Percentiles rank a stretch among this genome's conserved stretches.
Evolutionary conservation across 1,140 invertebrate species (phyloP).

Genomic region (Zaprionus africanus): DNA sequence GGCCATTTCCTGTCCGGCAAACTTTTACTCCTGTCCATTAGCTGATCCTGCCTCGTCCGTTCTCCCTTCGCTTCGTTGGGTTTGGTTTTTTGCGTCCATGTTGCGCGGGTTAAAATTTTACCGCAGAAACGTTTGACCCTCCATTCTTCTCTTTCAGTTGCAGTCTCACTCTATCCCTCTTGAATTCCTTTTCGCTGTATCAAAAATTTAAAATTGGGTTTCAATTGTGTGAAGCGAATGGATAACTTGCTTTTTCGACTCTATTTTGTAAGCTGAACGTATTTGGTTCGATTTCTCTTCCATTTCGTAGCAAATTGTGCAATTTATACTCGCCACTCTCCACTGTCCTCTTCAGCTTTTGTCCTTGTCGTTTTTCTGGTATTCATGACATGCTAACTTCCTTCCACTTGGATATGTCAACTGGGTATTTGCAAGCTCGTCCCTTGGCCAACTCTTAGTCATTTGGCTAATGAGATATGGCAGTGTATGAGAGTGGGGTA

Average conservation of each 20-base stretch:
- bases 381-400: constrained; percentile 40
- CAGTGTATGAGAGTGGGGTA: neutral
- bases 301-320: constrained; percentile 7
- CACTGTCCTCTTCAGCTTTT: neutral
- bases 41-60: neutral
- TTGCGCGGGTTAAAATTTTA: constrained; percentile 2
- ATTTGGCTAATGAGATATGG: constrained; percentile 51
- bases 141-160: neutral
- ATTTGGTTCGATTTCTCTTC: constrained; percentile 1
- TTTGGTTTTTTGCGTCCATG: neutral
- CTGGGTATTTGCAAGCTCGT: constrained; percentile 14
- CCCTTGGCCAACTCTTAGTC: constrained; percentile 24
- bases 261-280: neutral
- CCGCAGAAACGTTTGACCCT: neutral
- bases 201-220: constrained; percentile 5
- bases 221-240: neutral
- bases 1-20: constrained; percentile 44
- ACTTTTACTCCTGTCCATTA: constrained; percentile 41
- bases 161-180: neutral
- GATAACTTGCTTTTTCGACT: neutral
- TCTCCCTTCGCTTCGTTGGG: neutral
- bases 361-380: constrained; percentile 11
- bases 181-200: neutral
- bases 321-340: constrained; percentile 9
- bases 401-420: constrained; percentile 31